Conservation (phyloP, 2,797 vertebrate species). For the Gallinago solitaria region DNA sequence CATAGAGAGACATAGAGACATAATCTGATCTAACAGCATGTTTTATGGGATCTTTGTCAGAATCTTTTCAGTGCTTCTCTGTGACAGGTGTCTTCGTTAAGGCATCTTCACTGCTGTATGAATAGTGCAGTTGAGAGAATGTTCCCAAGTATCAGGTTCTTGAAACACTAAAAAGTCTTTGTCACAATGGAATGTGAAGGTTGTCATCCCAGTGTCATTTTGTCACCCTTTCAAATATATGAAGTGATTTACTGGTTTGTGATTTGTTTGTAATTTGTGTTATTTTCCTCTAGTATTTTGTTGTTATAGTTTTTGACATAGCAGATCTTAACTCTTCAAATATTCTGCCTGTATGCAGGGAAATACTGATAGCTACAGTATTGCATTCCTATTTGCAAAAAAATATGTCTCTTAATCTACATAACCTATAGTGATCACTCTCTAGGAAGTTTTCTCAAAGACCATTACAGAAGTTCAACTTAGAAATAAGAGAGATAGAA, state of each 20-base stretch:
- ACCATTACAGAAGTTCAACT: neutral
- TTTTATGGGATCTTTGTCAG: slow-evolving; percentile 17
- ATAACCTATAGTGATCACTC: neutral
- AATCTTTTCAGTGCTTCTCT: neutral
- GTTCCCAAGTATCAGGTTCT: neutral
- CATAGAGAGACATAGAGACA: neutral
- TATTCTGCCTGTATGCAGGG: neutral
- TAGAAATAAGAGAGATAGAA: neutral
- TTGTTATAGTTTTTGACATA: neutral
- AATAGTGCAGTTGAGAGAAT: neutral
- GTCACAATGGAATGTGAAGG: neutral
- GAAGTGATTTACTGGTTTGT: neutral
- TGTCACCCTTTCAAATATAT: neutral
- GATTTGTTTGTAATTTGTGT: neutral
- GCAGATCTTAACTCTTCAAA: neutral
- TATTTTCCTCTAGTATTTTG: neutral
- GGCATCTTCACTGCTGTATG: neutral
- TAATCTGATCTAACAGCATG: neutral
- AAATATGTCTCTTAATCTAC: neutral
- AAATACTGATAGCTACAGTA: neutral
- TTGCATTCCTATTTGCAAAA: neutral
- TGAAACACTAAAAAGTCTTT: neutral
- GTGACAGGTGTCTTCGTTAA: neutral
- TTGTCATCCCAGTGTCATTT: neutral
- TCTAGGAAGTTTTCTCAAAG: neutral